Evolutionary conservation across 2,888 invertebrate genomes (phyloP).

Genomic region (Eupithecia pulchellata): DNA sequence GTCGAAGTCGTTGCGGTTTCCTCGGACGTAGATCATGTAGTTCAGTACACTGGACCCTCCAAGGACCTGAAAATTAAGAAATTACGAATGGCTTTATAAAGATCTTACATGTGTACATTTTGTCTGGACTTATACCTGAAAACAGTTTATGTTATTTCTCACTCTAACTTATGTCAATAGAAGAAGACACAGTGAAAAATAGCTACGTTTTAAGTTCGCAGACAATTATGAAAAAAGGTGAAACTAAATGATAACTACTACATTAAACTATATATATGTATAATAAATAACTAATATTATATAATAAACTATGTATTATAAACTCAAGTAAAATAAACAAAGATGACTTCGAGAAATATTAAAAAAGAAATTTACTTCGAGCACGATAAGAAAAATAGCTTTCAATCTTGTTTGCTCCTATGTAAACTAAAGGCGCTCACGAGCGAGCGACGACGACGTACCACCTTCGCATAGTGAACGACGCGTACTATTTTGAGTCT

Average conservation of each 20-base stretch:
- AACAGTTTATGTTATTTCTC: too few relatives aligned
- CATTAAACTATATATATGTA: too few relatives aligned
- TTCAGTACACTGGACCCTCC: constrained; percentile 95
- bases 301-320: too few relatives aligned
- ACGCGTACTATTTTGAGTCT: not conserved
- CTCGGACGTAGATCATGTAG: constrained; percentile 96
- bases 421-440: not conserved
- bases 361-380: not conserved
- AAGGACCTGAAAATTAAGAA: constrained; percentile 85
- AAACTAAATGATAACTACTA: too few relatives aligned
- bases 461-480: not conserved
- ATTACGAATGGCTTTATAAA: constrained; percentile 17
- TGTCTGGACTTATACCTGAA: too few relatives aligned
- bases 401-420: not conserved
- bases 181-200: too few relatives aligned
- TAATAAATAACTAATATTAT: too few relatives aligned
- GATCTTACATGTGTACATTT: not conserved
- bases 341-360: too few relatives aligned
- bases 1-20: constrained; percentile 93
- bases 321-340: too few relatives aligned
- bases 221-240: too few relatives aligned
- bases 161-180: too few relatives aligned
- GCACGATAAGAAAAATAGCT: not conserved
- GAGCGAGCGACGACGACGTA: not conserved
- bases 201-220: too few relatives aligned